Percentiles rank a stretch among this genome's conserved stretches.
These are phyloP conservation scores for Anagrus nilaparvatae DNA, from an alignment of 1,140 invertebrate species.

Conservation along the genomic window DNA sequence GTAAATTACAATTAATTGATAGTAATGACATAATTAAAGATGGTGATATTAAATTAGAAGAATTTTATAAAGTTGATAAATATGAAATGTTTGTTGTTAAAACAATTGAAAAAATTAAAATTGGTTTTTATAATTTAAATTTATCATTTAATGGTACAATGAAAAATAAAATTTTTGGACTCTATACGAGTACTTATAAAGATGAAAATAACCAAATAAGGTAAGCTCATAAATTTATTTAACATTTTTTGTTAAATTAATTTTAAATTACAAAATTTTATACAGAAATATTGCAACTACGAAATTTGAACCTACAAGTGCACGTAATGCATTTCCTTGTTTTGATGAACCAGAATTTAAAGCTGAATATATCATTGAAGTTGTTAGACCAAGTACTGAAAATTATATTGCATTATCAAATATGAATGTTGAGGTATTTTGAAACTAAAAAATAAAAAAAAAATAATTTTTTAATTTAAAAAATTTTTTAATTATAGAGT, in stretches of 20 bases:
- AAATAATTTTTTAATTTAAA: background rate
- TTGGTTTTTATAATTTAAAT: background rate
- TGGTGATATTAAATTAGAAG: slow-evolving; percentile 41
- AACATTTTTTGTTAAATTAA: background rate
- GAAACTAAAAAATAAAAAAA: no score
- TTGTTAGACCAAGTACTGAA: slow-evolving; percentile 54
- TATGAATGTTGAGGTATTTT: slow-evolving; percentile 47
- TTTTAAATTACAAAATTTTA: slow-evolving; percentile 10
- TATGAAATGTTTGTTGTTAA: no score
- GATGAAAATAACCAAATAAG: slow-evolving; percentile 47
- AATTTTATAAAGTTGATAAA: no score
- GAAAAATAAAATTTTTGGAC: slow-evolving; percentile 55
- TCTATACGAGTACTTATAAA: slow-evolving; percentile 67
- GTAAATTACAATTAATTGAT: slow-evolving; percentile 30
- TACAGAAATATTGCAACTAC: slow-evolving; percentile 72
- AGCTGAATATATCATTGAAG: slow-evolving; percentile 69
- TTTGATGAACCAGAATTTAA: slow-evolving; percentile 94
- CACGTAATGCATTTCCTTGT: slow-evolving; percentile 84
- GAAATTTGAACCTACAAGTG: slow-evolving; percentile 91
- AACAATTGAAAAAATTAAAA: background rate
- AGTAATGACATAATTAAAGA: slow-evolving; percentile 22
- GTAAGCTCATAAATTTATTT: slow-evolving; percentile 34
- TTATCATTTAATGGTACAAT: background rate
- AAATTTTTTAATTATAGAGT: slow-evolving; percentile 3
- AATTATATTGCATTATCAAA: slow-evolving; percentile 70